Base-by-base conservation (phyloP, 2,888 invertebrate species). In the Temnothorax ravouxi region DNA sequence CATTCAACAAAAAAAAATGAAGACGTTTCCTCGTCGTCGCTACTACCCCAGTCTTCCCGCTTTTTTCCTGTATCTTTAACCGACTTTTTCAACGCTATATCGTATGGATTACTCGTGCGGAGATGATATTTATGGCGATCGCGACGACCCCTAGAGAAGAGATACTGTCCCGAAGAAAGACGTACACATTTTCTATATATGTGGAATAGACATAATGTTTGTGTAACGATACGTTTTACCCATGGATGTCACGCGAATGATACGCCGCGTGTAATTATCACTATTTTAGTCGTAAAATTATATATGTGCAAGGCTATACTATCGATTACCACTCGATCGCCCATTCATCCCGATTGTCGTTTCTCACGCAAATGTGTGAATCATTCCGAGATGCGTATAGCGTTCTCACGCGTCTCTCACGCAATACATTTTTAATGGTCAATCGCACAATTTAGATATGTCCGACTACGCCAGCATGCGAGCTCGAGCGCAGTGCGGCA, bases 321-420 rank as follows among this genome's bases (percentile, higher is more conserved):
- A 21, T 62, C n/a, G 9, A 62, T 50, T 34, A 62, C 15, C 50
- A 50, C 21, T 76, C 50, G 38, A 75, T 62, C 62, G 59, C 47
- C 47, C 47, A 62, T 21, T 34, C 18, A 64, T 41, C 13, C n/a
- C 64, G 29, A 88, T 61, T 67, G 61, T 41, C 81, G 54, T 76
- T 54, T 72, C 84, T 87, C 88, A 87, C 88, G 87, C 85, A 44
- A 69, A 52, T 52, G 54, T 11, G 29, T 69, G 71, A 75, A 75
- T 75, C 64, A 62, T 62, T 34, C 34, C 18, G 47, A 62, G 9
- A 44, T 64, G 47, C 34, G 15, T 64, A 34, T 34, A 15, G 34
- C 5, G 21, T 38, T 75, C 64, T 62, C 44, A 64, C 21, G 64
- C 62, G 47, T 47, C 18, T n/a, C 61, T 74, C 74, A 74, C 62